Conservation (phyloP, 2,113 vertebrate species). For the Epinephelus cyanopodus region DNA sequence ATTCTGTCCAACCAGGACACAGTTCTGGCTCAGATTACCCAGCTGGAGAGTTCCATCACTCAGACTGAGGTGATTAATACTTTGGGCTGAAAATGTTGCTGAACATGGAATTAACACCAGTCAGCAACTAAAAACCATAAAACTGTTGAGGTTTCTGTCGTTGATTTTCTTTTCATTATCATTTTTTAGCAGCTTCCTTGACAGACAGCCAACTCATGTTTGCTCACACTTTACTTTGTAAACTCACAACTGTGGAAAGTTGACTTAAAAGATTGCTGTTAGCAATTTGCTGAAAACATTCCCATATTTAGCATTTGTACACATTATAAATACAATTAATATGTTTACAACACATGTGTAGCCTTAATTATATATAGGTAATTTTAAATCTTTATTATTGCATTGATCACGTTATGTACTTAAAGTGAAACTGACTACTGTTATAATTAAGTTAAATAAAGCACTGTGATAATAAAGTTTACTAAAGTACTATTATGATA, state of each 20-base stretch:
- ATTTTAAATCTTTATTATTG: not conserved
- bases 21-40: slow-evolving; percentile 92
- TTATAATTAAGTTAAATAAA: no score
- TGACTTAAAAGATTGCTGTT: no score
- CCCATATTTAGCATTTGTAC: not conserved
- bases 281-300: not conserved
- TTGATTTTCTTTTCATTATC: no score
- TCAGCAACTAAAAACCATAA: slow-evolving; percentile 12
- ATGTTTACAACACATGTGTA: not conserved
- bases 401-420: not conserved
- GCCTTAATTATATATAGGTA: not conserved
- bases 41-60: slow-evolving; percentile 92
- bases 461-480: no score
- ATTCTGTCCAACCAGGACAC: slow-evolving; percentile 95
- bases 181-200: not conserved
- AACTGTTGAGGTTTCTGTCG: not conserved
- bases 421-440: no score
- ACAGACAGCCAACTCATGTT: not conserved
- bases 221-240: not conserved
- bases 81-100: slow-evolving; percentile 4
- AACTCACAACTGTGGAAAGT: not conserved
- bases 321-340: not conserved
- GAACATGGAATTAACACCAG: slow-evolving; percentile 7
- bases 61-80: slow-evolving; percentile 90
- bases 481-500: no score